phyloP scores from a whole-genome alignment of 2,888 invertebrate genomes.

The Eurytoma adleriae region DNA sequence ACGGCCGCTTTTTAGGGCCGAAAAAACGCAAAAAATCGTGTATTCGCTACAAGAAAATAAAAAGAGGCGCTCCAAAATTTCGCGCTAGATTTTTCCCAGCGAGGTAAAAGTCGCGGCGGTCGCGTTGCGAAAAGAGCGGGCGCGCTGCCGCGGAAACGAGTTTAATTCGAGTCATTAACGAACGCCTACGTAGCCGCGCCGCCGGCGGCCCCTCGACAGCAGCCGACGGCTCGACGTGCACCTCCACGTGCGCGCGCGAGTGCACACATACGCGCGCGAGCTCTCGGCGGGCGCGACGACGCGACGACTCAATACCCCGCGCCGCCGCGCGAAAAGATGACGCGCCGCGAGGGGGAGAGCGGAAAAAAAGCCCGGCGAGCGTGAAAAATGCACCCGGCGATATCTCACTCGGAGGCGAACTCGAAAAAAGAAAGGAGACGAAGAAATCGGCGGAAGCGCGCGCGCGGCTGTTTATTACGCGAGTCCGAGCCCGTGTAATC shows the following conservation, averaged over 20 bases:
- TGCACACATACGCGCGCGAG: background rate
- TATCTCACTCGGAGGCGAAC: background rate
- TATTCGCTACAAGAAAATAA: no score
- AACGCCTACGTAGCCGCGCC: slow-evolving; percentile 64
- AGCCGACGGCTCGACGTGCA: background rate
- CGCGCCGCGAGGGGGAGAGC: background rate
- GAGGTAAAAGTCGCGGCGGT: slow-evolving; percentile 31
- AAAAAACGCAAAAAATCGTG: no score
- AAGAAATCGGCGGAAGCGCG: slow-evolving; percentile 10
- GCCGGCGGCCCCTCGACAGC: slow-evolving; percentile 29
- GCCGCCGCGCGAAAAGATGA: background rate
- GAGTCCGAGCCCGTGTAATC: no score
- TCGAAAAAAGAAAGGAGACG: background rate
- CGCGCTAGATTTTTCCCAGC: no score
- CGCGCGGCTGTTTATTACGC: background rate
- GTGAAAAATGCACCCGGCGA: no score
- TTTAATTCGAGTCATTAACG: slow-evolving; percentile 70
- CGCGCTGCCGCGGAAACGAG: slow-evolving; percentile 64
- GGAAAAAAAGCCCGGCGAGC: background rate
- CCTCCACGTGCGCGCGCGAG: background rate
- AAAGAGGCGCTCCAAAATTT: no score
- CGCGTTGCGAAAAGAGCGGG: background rate
- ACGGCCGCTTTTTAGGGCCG: no score
- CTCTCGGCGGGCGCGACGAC: slow-evolving; percentile 13
- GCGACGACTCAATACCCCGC: background rate